Base-by-base conservation (phyloP, 2,113 vertebrate species). In the Tonatia bakeri region DNA sequence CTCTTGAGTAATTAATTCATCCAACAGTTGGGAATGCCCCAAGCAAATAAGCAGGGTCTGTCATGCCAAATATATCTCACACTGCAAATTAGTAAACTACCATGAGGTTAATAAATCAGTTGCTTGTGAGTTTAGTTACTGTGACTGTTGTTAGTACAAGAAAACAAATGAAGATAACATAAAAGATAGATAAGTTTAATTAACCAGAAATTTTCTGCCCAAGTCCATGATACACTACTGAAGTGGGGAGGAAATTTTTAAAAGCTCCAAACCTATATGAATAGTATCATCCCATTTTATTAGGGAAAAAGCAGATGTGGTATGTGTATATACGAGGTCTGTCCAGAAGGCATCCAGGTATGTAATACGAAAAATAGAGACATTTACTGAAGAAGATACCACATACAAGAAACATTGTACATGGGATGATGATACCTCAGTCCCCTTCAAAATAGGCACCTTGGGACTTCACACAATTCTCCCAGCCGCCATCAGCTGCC, bases 131-230 rank as follows among this genome's bases (percentile, higher is more conserved):
- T 91, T 95, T 96, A 79, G 81, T 86, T 97, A 96, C 69, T 91
- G 56, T 97, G 69, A 94, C 94, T 70, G 81, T 56, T 97, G 94
- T 97, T 92, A 96, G 82, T 97, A 97, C 88, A 97, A 91, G 95
- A 95, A 97, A 96, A 97, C 82, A 97, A 96, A 96, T 90, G 86
- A 16, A 96, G 96, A 95, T 97, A 97, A 97, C 94, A 96, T 91
- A 96, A 94, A 50, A 96, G 92, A 96, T 96, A 95, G 59, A 85
- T 95, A 80, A 85, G 82, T 94, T 97, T 95, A 97, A 95, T 94
- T 92, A 95, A 92, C 80, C 69, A 91, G 36, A 96, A 91, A 82
- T 38, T 93, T 94, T 91, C 72, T 95, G 61, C 77, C 85, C 36
- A 82, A 84, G 26, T 87, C 61, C 59, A 86, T 50, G 67, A 88